These are phyloP conservation scores for Okamejei kenojei DNA, from an alignment of 2,797 vertebrate species.

Conservation along the genomic window DNA sequence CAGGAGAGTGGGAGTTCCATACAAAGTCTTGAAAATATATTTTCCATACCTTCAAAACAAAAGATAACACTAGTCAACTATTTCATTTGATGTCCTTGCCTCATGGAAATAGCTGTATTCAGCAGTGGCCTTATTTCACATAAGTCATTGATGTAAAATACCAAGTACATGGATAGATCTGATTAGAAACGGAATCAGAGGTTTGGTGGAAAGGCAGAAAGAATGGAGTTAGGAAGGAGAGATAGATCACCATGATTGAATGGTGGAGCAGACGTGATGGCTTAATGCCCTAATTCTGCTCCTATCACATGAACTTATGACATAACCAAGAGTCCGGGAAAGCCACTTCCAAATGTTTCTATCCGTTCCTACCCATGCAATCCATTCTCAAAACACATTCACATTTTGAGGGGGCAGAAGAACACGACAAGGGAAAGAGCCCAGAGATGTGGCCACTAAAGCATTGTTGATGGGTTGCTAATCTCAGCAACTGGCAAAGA, in stretches of 20 bases:
- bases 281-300: too few relatives aligned
- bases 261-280: too few relatives aligned
- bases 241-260: too few relatives aligned
- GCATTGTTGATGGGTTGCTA: not conserved
- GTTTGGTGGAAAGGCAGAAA: too few relatives aligned
- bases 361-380: not conserved
- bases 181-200: too few relatives aligned
- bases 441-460: not conserved
- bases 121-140: not conserved
- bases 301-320: not conserved
- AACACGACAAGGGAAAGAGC: not conserved
- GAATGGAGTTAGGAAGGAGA: too few relatives aligned
- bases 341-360: not conserved
- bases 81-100: not conserved
- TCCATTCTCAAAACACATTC: not conserved
- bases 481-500: not conserved
- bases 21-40: not conserved
- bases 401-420: not conserved
- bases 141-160: not conserved
- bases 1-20: too few relatives aligned
- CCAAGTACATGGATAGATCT: too few relatives aligned
- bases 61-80: not conserved
- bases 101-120: not conserved
- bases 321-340: not conserved
- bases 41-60: not conserved